phyloP scores from a whole-genome alignment of 2,113 vertebrate genomes.

The Gallinago jamesoni region DNA sequence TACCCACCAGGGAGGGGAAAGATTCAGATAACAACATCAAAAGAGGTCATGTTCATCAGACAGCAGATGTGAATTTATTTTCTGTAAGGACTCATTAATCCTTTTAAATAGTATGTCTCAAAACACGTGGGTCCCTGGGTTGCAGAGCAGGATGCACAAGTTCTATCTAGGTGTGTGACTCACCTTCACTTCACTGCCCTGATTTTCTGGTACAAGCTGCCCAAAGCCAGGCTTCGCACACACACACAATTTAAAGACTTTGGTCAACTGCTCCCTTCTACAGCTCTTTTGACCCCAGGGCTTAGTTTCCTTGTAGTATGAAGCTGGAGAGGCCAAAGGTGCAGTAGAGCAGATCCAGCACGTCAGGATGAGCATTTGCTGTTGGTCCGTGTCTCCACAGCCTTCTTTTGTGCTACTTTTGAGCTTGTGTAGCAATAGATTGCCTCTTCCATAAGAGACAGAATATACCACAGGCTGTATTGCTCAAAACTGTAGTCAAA shows the following conservation, averaged over 20 bases:
- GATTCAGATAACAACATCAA: neutral
- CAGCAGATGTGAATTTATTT: neutral
- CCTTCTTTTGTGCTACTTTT: neutral
- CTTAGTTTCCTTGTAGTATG: neutral
- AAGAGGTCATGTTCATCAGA: constrained; percentile 48
- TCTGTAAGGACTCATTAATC: constrained; percentile 50
- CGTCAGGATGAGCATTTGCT: neutral
- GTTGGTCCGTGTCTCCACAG: neutral
- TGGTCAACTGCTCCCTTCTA: neutral
- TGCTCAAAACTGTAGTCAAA: neutral
- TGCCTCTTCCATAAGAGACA: neutral
- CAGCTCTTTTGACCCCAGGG: neutral
- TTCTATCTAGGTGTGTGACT: neutral
- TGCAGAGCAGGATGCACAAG: neutral
- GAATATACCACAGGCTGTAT: neutral
- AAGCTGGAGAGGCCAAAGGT: neutral
- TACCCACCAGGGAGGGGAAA: constrained; percentile 22
- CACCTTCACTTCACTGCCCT: neutral
- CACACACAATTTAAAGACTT: neutral
- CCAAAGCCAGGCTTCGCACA: neutral
- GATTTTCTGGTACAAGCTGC: neutral
- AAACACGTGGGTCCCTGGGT: neutral
- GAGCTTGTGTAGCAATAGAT: too few relatives aligned
- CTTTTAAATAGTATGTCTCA: neutral
- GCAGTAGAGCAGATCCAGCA: neutral